Conservation (phyloP, 37 sponge, comb jelly and placozoan genomes). For the Diacarnus erythraeanus region DNA sequence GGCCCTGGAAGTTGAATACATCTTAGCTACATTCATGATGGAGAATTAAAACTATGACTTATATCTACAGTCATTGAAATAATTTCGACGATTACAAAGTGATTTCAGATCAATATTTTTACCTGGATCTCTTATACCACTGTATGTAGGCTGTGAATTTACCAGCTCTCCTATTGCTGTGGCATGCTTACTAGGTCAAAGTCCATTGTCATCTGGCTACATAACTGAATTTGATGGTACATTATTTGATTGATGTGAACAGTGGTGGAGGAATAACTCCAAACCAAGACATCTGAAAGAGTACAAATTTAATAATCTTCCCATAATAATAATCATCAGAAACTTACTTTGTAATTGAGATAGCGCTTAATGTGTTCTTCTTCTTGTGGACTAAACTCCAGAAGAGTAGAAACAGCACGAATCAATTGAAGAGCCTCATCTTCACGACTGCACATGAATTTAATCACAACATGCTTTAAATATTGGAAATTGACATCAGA, state of each 20-base stretch:
- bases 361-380: constrained; percentile 58
- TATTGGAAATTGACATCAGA: constrained; percentile 66
- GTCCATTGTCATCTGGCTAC: not conserved
- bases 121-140: no score
- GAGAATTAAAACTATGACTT: no score
- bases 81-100: no score
- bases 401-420: constrained; percentile 59
- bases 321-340: not conserved
- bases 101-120: no score
- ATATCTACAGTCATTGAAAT: no score
- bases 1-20: no score
- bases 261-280: constrained; percentile 46
- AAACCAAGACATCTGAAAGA: constrained; percentile 59
- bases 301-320: not conserved
- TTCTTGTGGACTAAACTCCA: constrained; percentile 63
- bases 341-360: constrained; percentile 59
- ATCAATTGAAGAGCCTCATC: constrained; percentile 71
- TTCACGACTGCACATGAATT: constrained; percentile 70
- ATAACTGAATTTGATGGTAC: not conserved
- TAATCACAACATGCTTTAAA: constrained; percentile 75
- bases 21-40: no score
- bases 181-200: no score
- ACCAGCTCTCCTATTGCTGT: no score
- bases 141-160: no score
- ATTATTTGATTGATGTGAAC: not conserved